Evolutionary conservation across 2,888 invertebrate species (phyloP), one percentile per base, ranked within the genome.

Genomic region (Apantesis nais): DNA sequence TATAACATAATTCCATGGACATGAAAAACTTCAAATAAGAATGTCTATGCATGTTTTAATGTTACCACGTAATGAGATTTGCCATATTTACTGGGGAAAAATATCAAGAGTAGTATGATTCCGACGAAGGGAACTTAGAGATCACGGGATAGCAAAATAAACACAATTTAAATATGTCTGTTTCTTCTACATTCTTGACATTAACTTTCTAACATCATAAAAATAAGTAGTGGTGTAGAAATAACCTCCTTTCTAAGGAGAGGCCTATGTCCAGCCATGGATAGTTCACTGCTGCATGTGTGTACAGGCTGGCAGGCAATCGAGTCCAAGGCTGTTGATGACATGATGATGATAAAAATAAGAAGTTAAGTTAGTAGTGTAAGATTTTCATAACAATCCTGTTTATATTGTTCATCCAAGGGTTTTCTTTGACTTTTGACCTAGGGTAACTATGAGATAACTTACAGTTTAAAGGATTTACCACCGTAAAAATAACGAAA

Each of bases 11-110:
- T 81, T 63, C 68, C 48, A 67, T 68, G 72, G 66, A 29, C 22
- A 67, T 29, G 71, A 66, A 48, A 63, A 31, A 67, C 11, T 16
- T 34, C 12, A 52, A 61, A 37, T 31, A 34, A 25, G 22, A 7
- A 44, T 70, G 68, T 81, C 73, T 73, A n/a, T 79, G 82, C 14
- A 12, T n/a, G 8, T 0, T 61, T 66, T 11, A 71, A 52, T 68
- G 69, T 73, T 75, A 62, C 75, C 61, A 65, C n/a, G 41, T 22
- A 12, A 39, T 41, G 1, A 48, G 66, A 72, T 16, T 19, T 71
- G 2, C 9, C 58, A 31, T 25, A 62, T 12, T 55, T 48, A 16
- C 8, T 22, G 41, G 68, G 67, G 22, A 63, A 25, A 1, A 74
- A 75, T 66, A 41, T 14, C 12, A 34, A 7, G 14, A 31, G 29